These are phyloP conservation scores for Boloria euphrosyne DNA, from an alignment of 2,888 invertebrate species.

Conservation along the genomic window DNA sequence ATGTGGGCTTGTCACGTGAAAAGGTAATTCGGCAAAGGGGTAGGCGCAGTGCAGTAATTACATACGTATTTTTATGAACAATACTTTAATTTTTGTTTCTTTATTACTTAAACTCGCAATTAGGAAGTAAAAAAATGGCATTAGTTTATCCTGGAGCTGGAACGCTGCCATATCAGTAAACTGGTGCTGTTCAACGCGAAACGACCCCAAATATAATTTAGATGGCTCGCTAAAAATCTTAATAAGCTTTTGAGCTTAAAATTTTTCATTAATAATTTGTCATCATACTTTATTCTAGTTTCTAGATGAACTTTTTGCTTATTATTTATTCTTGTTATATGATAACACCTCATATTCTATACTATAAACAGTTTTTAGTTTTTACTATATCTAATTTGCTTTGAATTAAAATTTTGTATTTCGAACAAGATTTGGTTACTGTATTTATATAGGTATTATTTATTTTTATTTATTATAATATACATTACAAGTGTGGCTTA, in stretches of 20 bases:
- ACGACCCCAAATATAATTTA: not conserved
- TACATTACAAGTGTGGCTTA: not conserved
- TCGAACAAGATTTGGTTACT: not conserved
- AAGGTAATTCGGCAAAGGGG: not conserved
- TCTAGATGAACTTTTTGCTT: no score
- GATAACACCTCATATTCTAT: no score
- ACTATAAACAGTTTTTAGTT: no score
- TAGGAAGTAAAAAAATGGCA: conserved; percentile 15
- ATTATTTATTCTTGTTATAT: no score
- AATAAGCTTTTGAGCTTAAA: not conserved
- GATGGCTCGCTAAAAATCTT: conserved; percentile 10
- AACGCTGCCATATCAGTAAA: conserved; percentile 16
- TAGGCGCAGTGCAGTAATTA: not conserved
- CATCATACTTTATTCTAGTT: no score
- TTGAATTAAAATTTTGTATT: not conserved
- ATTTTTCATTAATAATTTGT: not conserved
- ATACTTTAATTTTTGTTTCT: conserved; percentile 5
- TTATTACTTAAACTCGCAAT: conserved; percentile 11
- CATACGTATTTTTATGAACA: not conserved
- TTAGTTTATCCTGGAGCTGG: conserved; percentile 11
- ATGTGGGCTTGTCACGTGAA: not conserved
- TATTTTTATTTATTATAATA: not conserved
- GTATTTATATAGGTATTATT: not conserved
- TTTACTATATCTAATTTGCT: no score
- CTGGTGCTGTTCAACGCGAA: conserved; percentile 12